Conservation (phyloP, 1,140 invertebrate species). For the Heliconius eleuchia region DNA sequence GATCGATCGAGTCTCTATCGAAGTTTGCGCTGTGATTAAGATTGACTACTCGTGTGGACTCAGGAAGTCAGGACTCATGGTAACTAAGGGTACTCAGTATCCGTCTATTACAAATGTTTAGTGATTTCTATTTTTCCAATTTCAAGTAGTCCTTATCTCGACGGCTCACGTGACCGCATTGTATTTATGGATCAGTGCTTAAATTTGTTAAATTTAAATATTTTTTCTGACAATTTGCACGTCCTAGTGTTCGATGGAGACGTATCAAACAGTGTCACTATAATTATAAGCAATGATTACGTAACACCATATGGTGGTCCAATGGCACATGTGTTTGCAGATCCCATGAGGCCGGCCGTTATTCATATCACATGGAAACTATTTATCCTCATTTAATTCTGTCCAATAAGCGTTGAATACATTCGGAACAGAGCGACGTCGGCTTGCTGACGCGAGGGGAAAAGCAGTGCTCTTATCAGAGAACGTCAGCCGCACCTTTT, state of each 20-base stretch:
- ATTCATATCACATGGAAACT: background rate
- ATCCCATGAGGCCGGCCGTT: constrained; percentile 35
- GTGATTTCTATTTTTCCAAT: constrained; percentile 9
- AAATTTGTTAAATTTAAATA: constrained; percentile 2
- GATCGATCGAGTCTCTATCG: constrained; percentile 78
- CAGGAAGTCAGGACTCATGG: constrained; percentile 34
- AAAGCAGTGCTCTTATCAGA: constrained; percentile 76
- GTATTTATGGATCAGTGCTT: constrained; percentile 13
- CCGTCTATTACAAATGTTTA: constrained; percentile 13
- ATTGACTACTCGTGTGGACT: constrained; percentile 46
- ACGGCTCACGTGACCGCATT: background rate
- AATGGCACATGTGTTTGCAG: constrained; percentile 61
- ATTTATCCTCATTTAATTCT: constrained; percentile 39
- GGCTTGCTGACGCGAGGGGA: constrained; percentile 68
- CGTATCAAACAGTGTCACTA: constrained; percentile 45
- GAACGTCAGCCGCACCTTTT: constrained; percentile 74
- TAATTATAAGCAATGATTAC: constrained; percentile 54
- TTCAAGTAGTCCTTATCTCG: background rate
- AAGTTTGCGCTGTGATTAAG: constrained; percentile 69
- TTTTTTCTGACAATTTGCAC: background rate
- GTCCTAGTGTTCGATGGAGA: constrained; percentile 26
- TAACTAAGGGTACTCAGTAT: constrained; percentile 38
- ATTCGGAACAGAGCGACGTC: constrained; percentile 51
- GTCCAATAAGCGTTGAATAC: constrained; percentile 31
- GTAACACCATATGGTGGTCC: constrained; percentile 66